Conservation (phyloP, 2,888 invertebrate species). For the Ellobium chinense region DNA sequence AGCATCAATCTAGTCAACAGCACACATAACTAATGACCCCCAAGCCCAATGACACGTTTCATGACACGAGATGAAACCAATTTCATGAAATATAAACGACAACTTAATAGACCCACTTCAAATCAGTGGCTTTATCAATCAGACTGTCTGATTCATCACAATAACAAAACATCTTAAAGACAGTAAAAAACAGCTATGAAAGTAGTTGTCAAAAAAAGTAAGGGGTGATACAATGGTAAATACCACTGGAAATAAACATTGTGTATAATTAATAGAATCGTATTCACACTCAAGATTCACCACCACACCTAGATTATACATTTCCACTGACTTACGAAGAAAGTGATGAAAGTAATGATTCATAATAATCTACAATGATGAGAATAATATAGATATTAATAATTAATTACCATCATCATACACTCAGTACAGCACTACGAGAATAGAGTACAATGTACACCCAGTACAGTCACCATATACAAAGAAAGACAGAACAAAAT, state of each 20-base stretch:
- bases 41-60: not conserved
- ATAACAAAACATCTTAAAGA: not conserved
- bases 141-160: not conserved
- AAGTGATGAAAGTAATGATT: not conserved
- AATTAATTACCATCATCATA: not conserved
- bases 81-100: too few species aligned
- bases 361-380: not conserved
- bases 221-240: not conserved
- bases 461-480: too few species aligned
- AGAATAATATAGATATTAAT: not conserved
- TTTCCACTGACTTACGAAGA: not conserved
- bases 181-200: not conserved
- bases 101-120: too few species aligned
- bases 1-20: too few species aligned
- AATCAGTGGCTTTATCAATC: not conserved
- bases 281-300: slow-evolving; percentile 9
- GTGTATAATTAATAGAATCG: not conserved
- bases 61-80: too few species aligned
- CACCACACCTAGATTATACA: not conserved
- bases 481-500: too few species aligned
- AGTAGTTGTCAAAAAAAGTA: not conserved
- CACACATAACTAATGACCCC: not conserved
- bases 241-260: not conserved
- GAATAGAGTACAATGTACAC: too few species aligned
- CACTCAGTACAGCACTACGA: not conserved